These are phyloP conservation scores for Ophraella communa DNA, from an alignment of 2,888 invertebrate species.

Conservation along the genomic window DNA sequence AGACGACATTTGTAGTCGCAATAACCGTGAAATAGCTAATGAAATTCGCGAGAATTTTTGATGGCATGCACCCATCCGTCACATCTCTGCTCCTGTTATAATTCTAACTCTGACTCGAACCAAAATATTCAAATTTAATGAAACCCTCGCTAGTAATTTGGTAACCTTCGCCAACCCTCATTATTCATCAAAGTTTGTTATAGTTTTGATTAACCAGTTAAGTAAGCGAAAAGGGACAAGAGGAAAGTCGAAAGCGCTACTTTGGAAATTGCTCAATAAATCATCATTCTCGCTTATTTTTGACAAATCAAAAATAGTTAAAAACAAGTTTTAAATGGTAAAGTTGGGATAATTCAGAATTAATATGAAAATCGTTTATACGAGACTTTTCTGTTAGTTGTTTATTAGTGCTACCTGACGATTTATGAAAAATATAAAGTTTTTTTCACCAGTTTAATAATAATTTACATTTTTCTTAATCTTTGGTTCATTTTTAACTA, in stretches of 20 bases:
- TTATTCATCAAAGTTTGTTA: conserved; percentile 31
- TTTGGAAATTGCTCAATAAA: conserved; percentile 3
- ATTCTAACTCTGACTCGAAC: conserved; percentile 15
- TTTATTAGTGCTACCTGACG: no score
- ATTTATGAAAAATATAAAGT: no score
- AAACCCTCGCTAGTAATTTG: conserved; percentile 27
- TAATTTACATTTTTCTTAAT: no score
- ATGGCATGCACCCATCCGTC: conserved; percentile 20
- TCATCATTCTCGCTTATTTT: not conserved
- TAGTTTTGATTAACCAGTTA: conserved; percentile 28
- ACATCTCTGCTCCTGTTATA: conserved; percentile 17
- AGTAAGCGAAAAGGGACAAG: conserved; percentile 2
- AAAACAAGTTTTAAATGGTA: not conserved
- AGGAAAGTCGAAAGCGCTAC: not conserved
- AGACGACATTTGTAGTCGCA: not conserved
- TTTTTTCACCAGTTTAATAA: no score
- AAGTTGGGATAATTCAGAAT: no score
- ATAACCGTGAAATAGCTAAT: conserved; percentile 4
- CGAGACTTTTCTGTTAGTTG: no score
- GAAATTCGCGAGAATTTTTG: conserved; percentile 22
- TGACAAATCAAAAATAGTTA: not conserved
- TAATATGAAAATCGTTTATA: no score
- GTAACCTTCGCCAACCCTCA: conserved; percentile 24
- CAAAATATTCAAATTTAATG: conserved; percentile 27
- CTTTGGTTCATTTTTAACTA: no score